Evolutionary conservation across 2,797 vertebrate genomes (phyloP).

Genomic region (Urocyon cinereoargenteus): DNA sequence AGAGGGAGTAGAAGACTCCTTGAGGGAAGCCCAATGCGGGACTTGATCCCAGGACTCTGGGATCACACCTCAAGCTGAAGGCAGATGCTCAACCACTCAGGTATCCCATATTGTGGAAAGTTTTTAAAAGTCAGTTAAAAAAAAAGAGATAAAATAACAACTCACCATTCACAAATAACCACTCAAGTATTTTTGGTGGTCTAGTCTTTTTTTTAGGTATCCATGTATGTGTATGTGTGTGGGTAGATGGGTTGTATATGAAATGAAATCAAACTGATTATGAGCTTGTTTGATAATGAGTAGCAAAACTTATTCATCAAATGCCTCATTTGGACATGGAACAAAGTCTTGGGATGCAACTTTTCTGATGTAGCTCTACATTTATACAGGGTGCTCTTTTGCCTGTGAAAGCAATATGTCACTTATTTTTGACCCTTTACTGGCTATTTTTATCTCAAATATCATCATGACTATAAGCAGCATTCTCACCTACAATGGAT

Average conservation of each 20-base stretch:
- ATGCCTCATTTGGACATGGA: not conserved
- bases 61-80: no score
- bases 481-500: not conserved
- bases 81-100: no score
- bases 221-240: not conserved
- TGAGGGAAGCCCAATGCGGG: no score
- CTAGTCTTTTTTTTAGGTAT: not conserved
- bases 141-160: not conserved
- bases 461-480: not conserved
- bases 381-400: not conserved
- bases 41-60: no score
- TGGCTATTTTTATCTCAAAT: not conserved
- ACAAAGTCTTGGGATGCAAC: not conserved
- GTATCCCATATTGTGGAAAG: not conserved
- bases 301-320: not conserved
- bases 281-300: not conserved
- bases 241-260: no score
- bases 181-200: not conserved
- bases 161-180: not conserved
- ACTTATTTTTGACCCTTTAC: not conserved
- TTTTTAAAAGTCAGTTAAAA: constrained; percentile 1
- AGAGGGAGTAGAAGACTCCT: no score
- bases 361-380: not conserved
- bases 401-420: not conserved
- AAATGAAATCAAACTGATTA: constrained; percentile 23